Percentiles rank a stretch among this genome's conserved stretches.
Conservation (phyloP, 2,113 vertebrate genomes). For the Circaetus cinerascens region DNA sequence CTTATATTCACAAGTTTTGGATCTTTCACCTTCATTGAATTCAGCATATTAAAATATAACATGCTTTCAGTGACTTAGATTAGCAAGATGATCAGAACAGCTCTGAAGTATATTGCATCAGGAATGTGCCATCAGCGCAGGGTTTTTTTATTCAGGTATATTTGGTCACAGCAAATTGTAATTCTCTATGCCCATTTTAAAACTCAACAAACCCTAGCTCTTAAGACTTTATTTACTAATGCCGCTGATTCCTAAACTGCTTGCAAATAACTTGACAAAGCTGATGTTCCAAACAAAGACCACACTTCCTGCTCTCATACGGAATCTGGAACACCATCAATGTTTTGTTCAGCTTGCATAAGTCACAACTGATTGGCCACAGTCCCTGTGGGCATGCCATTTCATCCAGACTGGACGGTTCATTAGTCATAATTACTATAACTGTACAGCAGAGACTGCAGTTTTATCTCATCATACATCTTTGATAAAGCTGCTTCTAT, state of each 20-base stretch:
- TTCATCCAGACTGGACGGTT: constrained; percentile 92
- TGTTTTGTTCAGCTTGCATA: constrained; percentile 79
- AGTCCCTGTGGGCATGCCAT: constrained; percentile 84
- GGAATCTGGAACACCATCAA: constrained; percentile 70
- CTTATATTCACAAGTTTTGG: background rate
- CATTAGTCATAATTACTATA: constrained; percentile 93
- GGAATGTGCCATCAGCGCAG: background rate
- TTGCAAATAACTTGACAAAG: constrained; percentile 27
- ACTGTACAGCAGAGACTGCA: constrained; percentile 84
- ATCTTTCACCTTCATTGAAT: background rate
- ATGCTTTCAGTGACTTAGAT: background rate
- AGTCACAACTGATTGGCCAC: constrained; percentile 85
- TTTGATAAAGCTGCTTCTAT: constrained; percentile 78
- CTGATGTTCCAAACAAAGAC: constrained; percentile 54
- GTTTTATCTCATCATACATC: constrained; percentile 82
- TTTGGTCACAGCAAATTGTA: background rate
- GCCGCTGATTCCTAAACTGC: background rate
- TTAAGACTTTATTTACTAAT: background rate
- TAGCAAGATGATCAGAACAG: background rate
- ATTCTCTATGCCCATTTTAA: background rate
- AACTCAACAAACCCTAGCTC: background rate
- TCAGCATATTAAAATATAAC: background rate
- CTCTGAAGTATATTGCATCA: background rate
- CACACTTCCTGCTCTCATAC: constrained; percentile 38
- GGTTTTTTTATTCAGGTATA: background rate